Evolutionary conservation across 2,797 vertebrate species (phyloP), one percentile per base, ranked within the genome.

Genomic region (Enteromius unitaeniatus): DNA sequence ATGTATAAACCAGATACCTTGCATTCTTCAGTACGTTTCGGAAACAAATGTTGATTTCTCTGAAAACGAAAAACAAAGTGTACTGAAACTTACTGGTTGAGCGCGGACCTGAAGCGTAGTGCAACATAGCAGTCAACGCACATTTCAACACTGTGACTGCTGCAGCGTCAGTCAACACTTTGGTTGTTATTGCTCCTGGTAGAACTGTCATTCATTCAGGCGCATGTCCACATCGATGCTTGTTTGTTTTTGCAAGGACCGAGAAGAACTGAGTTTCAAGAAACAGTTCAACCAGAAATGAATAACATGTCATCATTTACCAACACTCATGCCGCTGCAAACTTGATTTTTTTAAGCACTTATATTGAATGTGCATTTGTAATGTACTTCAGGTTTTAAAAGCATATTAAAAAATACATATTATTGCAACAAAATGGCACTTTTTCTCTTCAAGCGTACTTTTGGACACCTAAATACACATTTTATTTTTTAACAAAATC

Each of bases 61-160:
- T 51, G 72, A 75, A 82, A 23, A 65, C 11, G 26, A 82, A 74
- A 75, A 31, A 67, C 19, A 51, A 74, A 15, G 13, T 28, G 10
- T 40, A 62, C 11, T 37, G 21, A 34, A 31, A 34, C 21, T 28
- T 10, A 53, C 21, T 67, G n/a, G 60, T 28, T 7, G n/a, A 75
- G 47, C 13, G 19, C 28, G 51, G 15, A 58, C 13, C 21, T 68
- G 6, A 60, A 42, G 9, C 45, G 37, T 70, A 51, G n/a, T 19
- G 34, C 17, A 40, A 64, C 28, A n/a, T 21, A 19, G 21, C 79
- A 58, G 73, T 40, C 55, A 55, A 49, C 53, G 31, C 21, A 64
- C 86, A 88, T 90, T 90, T 88, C 84, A 74, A 28, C 37, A 53
- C 42, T 37, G 49, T 77, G 68, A 45, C 73, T 70, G 64, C 47